Percentiles rank a stretch among this genome's conserved stretches.
These are phyloP conservation scores for Paramormyrops hopkinsi DNA, from an alignment of 2,797 vertebrate genomes.

Conservation along the genomic window DNA sequence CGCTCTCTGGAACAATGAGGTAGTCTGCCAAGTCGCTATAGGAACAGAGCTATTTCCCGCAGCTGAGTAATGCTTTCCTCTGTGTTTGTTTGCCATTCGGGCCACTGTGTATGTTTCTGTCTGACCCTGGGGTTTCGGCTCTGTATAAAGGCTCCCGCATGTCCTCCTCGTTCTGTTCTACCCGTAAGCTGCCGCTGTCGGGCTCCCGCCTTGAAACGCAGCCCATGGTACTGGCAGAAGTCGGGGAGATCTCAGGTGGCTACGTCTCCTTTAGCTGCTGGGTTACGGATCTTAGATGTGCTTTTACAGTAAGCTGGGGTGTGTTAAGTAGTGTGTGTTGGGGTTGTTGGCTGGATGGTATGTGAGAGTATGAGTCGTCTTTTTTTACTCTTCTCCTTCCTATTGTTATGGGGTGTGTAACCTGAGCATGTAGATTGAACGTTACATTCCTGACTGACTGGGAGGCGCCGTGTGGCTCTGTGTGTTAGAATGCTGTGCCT, in stretches of 20 bases:
- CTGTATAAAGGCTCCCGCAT: not conserved
- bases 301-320: slow-evolving; percentile 32
- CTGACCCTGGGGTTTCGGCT: not conserved
- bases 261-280: not conserved
- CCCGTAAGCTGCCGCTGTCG: not conserved
- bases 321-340: slow-evolving; percentile 14
- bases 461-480: not conserved
- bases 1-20: slow-evolving; percentile 17
- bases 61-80: not conserved
- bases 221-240: not conserved
- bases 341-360: slow-evolving; percentile 1
- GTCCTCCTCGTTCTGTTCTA: not conserved
- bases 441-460: not conserved
- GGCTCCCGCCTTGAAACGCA: too few relatives aligned
- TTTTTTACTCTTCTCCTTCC: not conserved
- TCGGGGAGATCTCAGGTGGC: slow-evolving; percentile 16
- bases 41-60: not conserved
- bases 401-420: not conserved
- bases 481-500: not conserved
- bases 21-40: not conserved
- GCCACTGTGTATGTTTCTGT: not conserved
- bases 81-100: not conserved
- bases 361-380: not conserved
- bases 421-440: not conserved
- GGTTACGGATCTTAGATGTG: not conserved